A percentile compares a stretch with the other conserved stretches of the same genome.
Evolutionary conservation across 2,113 vertebrate genomes (phyloP).

Genomic region (Bufo gargarizans): DNA sequence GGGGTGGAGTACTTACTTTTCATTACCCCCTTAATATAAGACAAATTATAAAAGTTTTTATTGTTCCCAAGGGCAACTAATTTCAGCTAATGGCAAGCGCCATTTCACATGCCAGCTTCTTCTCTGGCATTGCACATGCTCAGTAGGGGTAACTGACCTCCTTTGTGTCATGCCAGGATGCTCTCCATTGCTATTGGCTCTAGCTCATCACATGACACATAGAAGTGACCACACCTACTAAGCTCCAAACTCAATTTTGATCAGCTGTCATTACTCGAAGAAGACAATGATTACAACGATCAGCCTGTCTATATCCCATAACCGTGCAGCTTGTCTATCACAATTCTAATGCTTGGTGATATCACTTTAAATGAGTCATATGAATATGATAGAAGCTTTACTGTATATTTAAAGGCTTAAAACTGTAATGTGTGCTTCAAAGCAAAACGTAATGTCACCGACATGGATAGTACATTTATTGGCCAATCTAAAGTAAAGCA

Average conservation of each 20-base stretch:
- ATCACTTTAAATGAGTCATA: not conserved
- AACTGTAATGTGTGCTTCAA: not conserved
- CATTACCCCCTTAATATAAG: too few species aligned
- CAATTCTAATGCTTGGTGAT: not conserved
- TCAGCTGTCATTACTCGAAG: not conserved
- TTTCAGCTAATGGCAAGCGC: too few species aligned
- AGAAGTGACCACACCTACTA: not conserved
- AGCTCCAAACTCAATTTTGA: not conserved
- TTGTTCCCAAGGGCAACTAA: too few species aligned
- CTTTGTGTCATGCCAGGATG: not conserved
- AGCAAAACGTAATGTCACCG: not conserved
- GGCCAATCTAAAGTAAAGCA: constrained; percentile 6
- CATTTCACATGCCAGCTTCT: not conserved
- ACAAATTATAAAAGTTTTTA: too few species aligned
- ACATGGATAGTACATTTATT: constrained; percentile 3
- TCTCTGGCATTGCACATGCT: not conserved
- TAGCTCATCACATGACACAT: not conserved
- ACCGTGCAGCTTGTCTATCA: not conserved
- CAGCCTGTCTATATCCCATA: not conserved
- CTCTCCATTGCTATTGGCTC: not conserved
- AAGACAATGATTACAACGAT: not conserved
- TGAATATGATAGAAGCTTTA: not conserved
- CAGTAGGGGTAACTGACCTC: not conserved
- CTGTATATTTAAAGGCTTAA: not conserved
- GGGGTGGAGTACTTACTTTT: too few species aligned